Conservation (phyloP, 2,888 invertebrate genomes). For the Ophion ellenae region DNA sequence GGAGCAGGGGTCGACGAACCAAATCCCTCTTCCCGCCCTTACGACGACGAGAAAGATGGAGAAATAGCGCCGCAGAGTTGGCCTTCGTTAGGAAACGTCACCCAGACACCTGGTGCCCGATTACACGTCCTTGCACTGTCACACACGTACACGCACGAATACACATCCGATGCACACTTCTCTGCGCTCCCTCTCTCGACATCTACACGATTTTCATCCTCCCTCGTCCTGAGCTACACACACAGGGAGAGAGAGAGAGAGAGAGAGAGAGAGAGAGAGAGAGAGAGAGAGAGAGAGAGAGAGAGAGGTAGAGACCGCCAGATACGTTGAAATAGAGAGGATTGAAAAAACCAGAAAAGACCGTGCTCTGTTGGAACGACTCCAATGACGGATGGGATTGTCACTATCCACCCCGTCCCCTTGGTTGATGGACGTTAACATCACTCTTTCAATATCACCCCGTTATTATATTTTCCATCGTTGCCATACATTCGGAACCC, state of each 20-base stretch:
- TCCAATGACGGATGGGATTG: slow-evolving; percentile 76
- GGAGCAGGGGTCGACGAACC: slow-evolving; percentile 56
- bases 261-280: too few relatives aligned
- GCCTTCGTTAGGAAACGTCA: slow-evolving; percentile 82
- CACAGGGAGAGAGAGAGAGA: neutral
- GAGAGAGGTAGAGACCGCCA: neutral
- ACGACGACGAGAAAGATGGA: slow-evolving; percentile 63
- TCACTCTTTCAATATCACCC: slow-evolving; percentile 51
- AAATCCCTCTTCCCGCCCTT: slow-evolving; percentile 23
- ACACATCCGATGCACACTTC: neutral
- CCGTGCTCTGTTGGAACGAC: slow-evolving; percentile 72
- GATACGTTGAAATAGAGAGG: slow-evolving; percentile 13
- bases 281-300: too few relatives aligned
- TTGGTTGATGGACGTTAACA: slow-evolving; percentile 29
- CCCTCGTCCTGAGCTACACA: slow-evolving; percentile 5
- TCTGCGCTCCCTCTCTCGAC: slow-evolving; percentile 35
- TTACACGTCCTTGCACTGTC: slow-evolving; percentile 76
- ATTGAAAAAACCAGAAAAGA: slow-evolving; percentile 55
- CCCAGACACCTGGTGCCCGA: slow-evolving; percentile 82
- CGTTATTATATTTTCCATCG: slow-evolving; percentile 31
- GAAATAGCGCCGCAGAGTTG: slow-evolving; percentile 68
- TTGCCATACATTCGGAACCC: neutral
- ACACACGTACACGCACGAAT: slow-evolving; percentile 21
- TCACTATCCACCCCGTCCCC: slow-evolving; percentile 30
- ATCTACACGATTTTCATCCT: slow-evolving; percentile 76